Evolutionary conservation across 2,113 vertebrate genomes (phyloP).

Genomic region (Scomber scombrus): DNA sequence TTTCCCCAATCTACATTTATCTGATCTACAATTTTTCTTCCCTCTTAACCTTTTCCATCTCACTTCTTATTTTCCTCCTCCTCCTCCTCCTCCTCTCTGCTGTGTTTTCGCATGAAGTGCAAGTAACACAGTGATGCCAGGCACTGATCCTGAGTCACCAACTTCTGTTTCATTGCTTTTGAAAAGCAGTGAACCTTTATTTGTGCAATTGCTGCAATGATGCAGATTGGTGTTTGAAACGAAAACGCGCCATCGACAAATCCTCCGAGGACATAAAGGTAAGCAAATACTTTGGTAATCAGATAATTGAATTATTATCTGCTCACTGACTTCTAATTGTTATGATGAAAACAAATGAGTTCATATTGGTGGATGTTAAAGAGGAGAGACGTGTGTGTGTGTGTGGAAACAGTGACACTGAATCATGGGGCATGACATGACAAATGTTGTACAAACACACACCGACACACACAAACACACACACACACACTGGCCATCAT

Average conservation of each 20-base stretch:
- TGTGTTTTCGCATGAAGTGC: neutral
- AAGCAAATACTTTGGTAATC: slow-evolving; percentile 37
- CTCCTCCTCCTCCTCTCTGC: neutral
- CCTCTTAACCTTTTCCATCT: neutral
- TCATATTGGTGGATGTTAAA: neutral
- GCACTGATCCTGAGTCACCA: neutral
- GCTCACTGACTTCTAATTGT: slow-evolving; percentile 53
- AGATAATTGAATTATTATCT: slow-evolving; percentile 48
- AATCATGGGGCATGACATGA: neutral
- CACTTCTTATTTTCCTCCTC: neutral
- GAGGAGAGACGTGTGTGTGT: neutral
- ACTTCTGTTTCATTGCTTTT: slow-evolving; percentile 5
- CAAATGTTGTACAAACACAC: neutral
- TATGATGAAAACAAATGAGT: slow-evolving; percentile 40
- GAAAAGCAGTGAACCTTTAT: slow-evolving; percentile 30
- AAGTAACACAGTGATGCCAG: neutral
- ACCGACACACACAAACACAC: neutral
- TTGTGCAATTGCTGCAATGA: neutral
- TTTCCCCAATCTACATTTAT: slow-evolving; percentile 1
- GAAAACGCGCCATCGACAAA: slow-evolving; percentile 30
- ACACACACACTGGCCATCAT: too few relatives aligned
- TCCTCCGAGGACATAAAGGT: slow-evolving; percentile 16
- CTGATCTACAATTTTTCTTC: neutral
- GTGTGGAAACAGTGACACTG: neutral
- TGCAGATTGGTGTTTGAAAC: slow-evolving; percentile 13